Percentiles rank a stretch among this genome's conserved stretches.
phyloP scores from a whole-genome alignment of 2,888 invertebrate species.

The Xanthia icteritia region DNA sequence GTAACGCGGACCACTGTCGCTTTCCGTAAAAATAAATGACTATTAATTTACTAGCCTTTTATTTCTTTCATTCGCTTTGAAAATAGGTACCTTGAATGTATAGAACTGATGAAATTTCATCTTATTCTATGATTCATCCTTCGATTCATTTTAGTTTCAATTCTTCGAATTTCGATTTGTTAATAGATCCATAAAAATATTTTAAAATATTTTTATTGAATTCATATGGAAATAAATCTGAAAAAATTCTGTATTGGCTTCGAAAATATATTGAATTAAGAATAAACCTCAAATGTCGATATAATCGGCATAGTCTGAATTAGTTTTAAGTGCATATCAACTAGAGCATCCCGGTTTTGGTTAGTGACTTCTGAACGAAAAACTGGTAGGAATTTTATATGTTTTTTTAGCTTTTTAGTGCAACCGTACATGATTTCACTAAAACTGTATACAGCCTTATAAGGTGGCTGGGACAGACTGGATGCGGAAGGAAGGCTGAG shows the following conservation, averaged over 20 bases:
- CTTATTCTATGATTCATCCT: neutral
- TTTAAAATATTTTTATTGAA: constrained; percentile 2
- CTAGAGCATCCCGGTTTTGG: neutral
- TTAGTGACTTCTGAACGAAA: constrained; percentile 11
- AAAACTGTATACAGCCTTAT: neutral
- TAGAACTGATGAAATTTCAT: no score
- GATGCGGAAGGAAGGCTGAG: no score
- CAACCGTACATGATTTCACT: neutral
- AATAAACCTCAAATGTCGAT: constrained; percentile 23
- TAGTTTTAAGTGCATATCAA: constrained; percentile 35
- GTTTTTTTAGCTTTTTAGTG: neutral
- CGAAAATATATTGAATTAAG: neutral
- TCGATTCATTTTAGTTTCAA: neutral
- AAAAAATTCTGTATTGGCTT: neutral
- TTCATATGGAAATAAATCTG: neutral
- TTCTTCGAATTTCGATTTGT: neutral
- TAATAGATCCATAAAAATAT: neutral
- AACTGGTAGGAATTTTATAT: neutral
- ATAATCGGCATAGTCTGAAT: neutral
- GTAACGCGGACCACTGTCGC: constrained; percentile 84
- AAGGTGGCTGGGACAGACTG: neutral
- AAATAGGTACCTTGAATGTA: neutral
- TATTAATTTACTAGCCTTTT: constrained; percentile 62
- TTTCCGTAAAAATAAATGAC: constrained; percentile 77
- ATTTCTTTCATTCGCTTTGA: constrained; percentile 12